Percentiles rank a stretch among this genome's conserved stretches.
These are phyloP conservation scores for Meriones unguiculatus DNA, from an alignment of 2,113 vertebrate genomes.

Conservation along the genomic window DNA sequence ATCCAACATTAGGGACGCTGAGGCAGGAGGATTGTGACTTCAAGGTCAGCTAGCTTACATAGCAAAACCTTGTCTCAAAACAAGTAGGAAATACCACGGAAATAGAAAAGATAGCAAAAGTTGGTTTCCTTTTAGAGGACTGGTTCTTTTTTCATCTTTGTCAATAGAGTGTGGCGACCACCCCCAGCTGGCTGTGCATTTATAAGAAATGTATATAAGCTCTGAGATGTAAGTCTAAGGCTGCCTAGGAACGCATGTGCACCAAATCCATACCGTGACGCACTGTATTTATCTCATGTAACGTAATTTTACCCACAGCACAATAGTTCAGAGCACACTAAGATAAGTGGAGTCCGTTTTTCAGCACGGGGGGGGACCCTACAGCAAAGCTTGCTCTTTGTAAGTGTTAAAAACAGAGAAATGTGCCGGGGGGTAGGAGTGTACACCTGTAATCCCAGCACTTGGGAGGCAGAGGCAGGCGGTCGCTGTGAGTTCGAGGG, in stretches of 20 bases:
- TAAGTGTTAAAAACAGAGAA: constrained; percentile 51
- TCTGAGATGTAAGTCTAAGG: neutral
- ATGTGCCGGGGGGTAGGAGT: neutral
- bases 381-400: neutral
- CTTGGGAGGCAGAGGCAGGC: neutral
- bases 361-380: neutral
- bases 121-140: neutral
- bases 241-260: neutral
- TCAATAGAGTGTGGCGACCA: neutral
- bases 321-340: constrained; percentile 31
- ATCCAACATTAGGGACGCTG: neutral
- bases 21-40: neutral
- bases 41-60: neutral
- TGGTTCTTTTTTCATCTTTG: neutral
- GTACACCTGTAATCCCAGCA: neutral
- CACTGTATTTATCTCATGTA: neutral
- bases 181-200: neutral
- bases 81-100: neutral
- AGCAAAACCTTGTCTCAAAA: neutral
- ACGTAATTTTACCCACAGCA: neutral
- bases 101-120: neutral
- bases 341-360: constrained; percentile 36
- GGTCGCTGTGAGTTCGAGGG: neutral
- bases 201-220: neutral
- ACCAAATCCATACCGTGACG: neutral